Evolutionary conservation across 2,797 vertebrate genomes (phyloP).

Genomic region (Florisuga fusca): DNA sequence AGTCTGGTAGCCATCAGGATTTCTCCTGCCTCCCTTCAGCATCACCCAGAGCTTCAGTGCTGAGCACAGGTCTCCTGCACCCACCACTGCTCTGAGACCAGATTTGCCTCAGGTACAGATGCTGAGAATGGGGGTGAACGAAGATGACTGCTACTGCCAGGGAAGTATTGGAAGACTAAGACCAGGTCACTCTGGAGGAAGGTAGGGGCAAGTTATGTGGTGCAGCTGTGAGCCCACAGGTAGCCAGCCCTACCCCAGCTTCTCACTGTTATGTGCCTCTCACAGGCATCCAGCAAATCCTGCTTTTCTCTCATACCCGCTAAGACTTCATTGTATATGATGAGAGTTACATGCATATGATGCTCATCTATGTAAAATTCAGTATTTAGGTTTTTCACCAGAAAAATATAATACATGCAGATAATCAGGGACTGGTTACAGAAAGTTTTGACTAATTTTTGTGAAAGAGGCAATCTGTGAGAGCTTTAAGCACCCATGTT

Average conservation of each 20-base stretch:
- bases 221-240: background rate
- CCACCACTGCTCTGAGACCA: background rate
- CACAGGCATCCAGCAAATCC: background rate
- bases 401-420: background rate
- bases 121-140: background rate
- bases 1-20: background rate
- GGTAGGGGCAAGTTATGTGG: background rate
- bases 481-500: background rate
- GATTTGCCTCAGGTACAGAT: background rate
- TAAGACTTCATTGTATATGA: background rate
- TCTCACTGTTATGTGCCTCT: background rate
- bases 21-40: background rate
- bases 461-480: background rate
- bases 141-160: background rate
- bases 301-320: background rate
- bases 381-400: background rate
- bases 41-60: background rate
- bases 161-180: background rate
- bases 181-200: background rate
- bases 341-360: fast-evolving
- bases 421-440: background rate
- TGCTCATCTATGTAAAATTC: background rate
- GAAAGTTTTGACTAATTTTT: background rate
- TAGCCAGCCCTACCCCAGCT: background rate
- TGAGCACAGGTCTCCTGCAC: background rate